Conservation (phyloP, 2,888 invertebrate species). For the Allygus modestus region DNA sequence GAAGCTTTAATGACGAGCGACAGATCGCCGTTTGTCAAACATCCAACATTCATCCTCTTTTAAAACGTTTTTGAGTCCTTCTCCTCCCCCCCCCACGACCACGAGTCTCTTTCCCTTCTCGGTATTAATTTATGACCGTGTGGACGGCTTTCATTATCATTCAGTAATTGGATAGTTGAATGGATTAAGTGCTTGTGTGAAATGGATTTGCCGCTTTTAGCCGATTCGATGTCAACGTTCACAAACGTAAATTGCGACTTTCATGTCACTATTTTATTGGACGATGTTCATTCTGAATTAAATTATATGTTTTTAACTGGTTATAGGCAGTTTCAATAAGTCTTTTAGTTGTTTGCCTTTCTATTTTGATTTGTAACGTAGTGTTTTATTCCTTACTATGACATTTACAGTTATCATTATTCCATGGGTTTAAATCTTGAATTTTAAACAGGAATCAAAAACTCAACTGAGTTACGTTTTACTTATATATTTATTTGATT, state of each 20-base stretch:
- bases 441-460: too few relatives aligned
- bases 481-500: too few relatives aligned
- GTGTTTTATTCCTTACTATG: too few relatives aligned
- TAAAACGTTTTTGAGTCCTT: conserved; percentile 29
- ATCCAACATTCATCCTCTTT: conserved; percentile 36
- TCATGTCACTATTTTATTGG: not conserved
- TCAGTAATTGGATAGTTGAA: conserved; percentile 37
- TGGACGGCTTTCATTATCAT: conserved; percentile 18
- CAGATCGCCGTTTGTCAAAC: conserved; percentile 34
- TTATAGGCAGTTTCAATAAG: too few relatives aligned
- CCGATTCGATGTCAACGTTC: not conserved
- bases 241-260: not conserved
- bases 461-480: too few relatives aligned
- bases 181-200: conserved; percentile 23
- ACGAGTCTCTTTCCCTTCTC: not conserved
- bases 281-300: not conserved
- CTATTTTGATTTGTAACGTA: too few relatives aligned
- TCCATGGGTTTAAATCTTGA: too few relatives aligned
- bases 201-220: not conserved
- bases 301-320: too few relatives aligned
- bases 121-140: conserved; percentile 35
- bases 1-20: conserved; percentile 16
- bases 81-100: not conserved
- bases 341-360: too few relatives aligned
- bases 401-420: too few relatives aligned